Base-by-base conservation (phyloP, 1,140 invertebrate species). In the Cotesia glomerata region DNA sequence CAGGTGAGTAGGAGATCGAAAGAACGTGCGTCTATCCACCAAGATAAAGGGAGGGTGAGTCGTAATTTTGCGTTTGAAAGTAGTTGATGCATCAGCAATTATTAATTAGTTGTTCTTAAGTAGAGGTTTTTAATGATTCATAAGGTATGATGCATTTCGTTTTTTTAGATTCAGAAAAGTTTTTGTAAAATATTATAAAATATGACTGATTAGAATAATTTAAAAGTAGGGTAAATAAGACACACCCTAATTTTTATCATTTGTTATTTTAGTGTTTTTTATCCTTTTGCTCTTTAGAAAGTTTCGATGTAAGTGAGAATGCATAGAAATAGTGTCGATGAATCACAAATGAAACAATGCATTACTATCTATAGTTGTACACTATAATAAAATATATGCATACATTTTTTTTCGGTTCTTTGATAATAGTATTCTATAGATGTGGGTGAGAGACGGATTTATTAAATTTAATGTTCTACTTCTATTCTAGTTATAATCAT, bases 1-100 rank as follows among this genome's bases (percentile, higher is more conserved):
- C 80, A 85, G 82, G 83, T 84, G 82, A 85, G 83, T 84, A 84
- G 79, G 77, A 78, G 76, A 69, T 74, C 81, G 73, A 81, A 82
- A 82, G 81, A 83, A 75, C 79, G 76, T 72, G 78, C 67, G 74
- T 78, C 78, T 75, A 70, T 76, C 54, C 75, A 75, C 71, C 78
- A 79, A 78, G 77, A 82, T 69, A 75, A 70, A 70, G 80, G 74
- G 78, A 79, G 78, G 83, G 83, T 84, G 81, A 84, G 82, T 84
- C 73, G 69, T 73, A 71, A 64, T 65, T 65, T 65, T 58, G 59
- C 67, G 54, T 52, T n/a, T 49, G 34, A 74, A 71, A 71, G 56
- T 58, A 71, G 59, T 64, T 34, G 18, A 74, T 65, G 58, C 56
- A 26, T 58, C 39, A 39, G 39, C 39, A 45, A 45, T 45, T 9